Conservation (phyloP, 2,113 vertebrate genomes). For the Tragelaphus buxtoni region DNA sequence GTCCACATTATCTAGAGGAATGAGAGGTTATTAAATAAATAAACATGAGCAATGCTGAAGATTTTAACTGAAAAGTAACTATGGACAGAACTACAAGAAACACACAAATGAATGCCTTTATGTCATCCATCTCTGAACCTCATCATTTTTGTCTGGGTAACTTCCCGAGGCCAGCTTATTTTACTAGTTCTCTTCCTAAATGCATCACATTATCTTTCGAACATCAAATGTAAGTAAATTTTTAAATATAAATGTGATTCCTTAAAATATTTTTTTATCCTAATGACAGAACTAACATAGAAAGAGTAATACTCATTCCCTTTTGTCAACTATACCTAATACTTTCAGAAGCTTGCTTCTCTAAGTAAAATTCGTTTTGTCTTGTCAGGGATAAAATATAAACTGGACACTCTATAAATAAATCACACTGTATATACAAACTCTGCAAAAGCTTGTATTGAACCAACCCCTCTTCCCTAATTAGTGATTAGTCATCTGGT, state of each 20-base stretch:
- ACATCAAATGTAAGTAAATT: neutral
- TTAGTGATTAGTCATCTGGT: neutral
- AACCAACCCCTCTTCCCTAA: neutral
- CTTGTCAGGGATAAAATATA: neutral
- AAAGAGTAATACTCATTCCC: neutral
- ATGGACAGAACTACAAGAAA: slow-evolving; percentile 21
- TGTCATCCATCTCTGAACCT: neutral
- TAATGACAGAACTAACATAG: neutral
- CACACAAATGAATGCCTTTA: neutral
- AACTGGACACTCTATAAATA: neutral
- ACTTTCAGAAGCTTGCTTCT: neutral
- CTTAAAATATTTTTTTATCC: neutral
- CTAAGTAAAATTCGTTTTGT: neutral
- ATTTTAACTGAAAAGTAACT: slow-evolving; percentile 6
- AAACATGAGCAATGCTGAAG: neutral
- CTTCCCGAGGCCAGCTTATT: neutral
- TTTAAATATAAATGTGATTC: neutral
- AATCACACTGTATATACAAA: neutral
- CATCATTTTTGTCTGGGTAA: neutral
- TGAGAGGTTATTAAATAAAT: neutral
- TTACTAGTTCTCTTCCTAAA: neutral
- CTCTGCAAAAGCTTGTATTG: neutral
- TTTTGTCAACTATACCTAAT: neutral
- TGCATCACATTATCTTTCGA: neutral
- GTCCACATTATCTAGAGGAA: neutral